Base-by-base conservation (phyloP, 2,113 vertebrate species). In the Triplophysa rosa region DNA sequence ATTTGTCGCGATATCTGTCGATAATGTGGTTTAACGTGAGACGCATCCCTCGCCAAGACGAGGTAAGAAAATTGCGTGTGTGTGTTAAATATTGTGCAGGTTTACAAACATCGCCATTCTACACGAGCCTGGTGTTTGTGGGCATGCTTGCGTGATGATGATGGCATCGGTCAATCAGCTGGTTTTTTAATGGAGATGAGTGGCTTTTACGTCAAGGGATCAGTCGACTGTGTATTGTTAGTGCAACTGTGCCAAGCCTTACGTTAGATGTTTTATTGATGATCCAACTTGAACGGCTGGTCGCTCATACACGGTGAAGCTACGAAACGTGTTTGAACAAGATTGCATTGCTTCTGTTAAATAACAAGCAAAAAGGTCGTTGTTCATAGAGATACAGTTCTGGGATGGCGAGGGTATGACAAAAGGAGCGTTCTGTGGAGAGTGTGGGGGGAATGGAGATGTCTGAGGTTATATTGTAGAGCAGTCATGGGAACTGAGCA, bases 191-290 rank as follows among this genome's bases (percentile, higher is more conserved):
- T 59, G 21, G 42, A 37, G 56, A 29, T 19, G 62, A 67, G 45
- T 47, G 40, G 8, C 52, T 33, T 61, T 74, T 63, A 66, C 63
- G 61, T 74, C 79, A 58, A 80, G 61, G 78, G 59, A 62, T 71
- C 49, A 58, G 10, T 80, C 54, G 63, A 10, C 37, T 45, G 26
- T n/a, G n/a, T n/a, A n/a, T n/a, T n/a, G n/a, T n/a, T 71, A 71
- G 52, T 64, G 54, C 64, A 54, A 42, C 12, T 40, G 14, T 73
- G 71, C 61, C 79, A 80, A 42, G 2, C 52, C 52, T 33, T 13
- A 37, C 33, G 33, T 37, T 37, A 1, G 68, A 61, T 80, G 64
- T 66, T 67, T 80, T 74, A 45, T 75, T 75, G 24, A 66, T 45
- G 49, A 26, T 40, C 23, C 24, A 59, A 75, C 54, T 75, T 73